Percentiles rank a stretch among this genome's conserved stretches.
Conservation (phyloP, 2,888 invertebrate genomes). For the Cetonia aurata region DNA sequence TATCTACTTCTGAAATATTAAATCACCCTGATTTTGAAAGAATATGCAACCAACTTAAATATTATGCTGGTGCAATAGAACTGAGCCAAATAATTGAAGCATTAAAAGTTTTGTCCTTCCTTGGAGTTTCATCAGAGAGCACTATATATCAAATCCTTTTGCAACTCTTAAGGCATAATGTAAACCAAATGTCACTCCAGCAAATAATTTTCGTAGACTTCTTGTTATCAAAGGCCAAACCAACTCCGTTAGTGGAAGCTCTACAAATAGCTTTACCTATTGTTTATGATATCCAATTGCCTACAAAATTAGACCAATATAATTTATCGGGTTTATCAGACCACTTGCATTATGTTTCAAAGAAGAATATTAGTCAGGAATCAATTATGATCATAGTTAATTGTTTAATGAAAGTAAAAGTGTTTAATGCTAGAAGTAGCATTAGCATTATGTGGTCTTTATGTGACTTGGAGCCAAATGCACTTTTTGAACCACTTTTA, state of each 20-base stretch:
- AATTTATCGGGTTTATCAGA: slow-evolving; percentile 69
- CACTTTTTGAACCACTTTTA: slow-evolving; percentile 68
- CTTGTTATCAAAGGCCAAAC: slow-evolving; percentile 68
- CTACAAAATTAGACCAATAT: slow-evolving; percentile 70
- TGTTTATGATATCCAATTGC: slow-evolving; percentile 75
- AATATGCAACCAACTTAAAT: slow-evolving; percentile 72
- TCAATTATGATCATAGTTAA: slow-evolving; percentile 70
- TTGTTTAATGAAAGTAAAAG: slow-evolving; percentile 67
- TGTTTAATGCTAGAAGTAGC: slow-evolving; percentile 65
- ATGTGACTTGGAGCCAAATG: slow-evolving; percentile 66
- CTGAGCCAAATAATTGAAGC: slow-evolving; percentile 71
- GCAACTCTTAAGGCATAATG: slow-evolving; percentile 72
- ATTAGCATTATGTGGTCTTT: slow-evolving; percentile 72
- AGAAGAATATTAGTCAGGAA: slow-evolving; percentile 68
- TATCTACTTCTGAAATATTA: slow-evolving; percentile 66
- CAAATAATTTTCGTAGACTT: slow-evolving; percentile 76
- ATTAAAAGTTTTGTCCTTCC: slow-evolving; percentile 71
- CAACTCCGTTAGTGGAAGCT: slow-evolving; percentile 74
- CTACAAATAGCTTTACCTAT: slow-evolving; percentile 75
- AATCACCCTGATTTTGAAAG: slow-evolving; percentile 71
- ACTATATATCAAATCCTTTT: slow-evolving; percentile 74
- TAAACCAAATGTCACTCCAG: slow-evolving; percentile 72
- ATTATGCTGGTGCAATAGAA: slow-evolving; percentile 69
- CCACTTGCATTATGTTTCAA: slow-evolving; percentile 70
- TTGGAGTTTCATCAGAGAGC: slow-evolving; percentile 72